Evolutionary conservation across 1,140 invertebrate genomes (phyloP).

Genomic region (Apis florea): DNA sequence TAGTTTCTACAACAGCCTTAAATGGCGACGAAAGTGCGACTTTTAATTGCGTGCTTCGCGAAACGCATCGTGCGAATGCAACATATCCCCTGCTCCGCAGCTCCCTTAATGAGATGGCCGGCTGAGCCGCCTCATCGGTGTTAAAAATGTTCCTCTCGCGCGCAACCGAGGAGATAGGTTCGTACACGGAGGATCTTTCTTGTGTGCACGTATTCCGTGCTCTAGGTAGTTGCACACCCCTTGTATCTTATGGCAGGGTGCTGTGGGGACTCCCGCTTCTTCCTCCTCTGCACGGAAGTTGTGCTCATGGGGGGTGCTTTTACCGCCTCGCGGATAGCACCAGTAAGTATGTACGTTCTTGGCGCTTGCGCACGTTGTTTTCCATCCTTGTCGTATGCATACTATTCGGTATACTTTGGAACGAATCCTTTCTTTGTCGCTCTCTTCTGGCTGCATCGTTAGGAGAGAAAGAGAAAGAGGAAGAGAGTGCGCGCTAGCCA

Average conservation of each 20-base stretch:
- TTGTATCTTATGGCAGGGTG: constrained; percentile 41
- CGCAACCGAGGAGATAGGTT: constrained; percentile 35
- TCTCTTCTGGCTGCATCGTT: constrained; percentile 12
- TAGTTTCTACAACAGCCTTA: constrained; percentile 20
- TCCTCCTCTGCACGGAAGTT: constrained; percentile 63
- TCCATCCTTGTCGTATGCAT: constrained; percentile 29
- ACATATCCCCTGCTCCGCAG: constrained; percentile 18
- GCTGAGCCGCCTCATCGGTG: constrained; percentile 50
- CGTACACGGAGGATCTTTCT: constrained; percentile 36
- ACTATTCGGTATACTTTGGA: neutral
- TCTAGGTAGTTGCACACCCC: constrained; percentile 46
- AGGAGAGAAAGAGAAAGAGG: constrained; percentile 34
- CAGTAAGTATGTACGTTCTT: constrained; percentile 64
- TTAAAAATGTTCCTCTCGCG: constrained; percentile 58
- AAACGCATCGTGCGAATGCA: constrained; percentile 24
- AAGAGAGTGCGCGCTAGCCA: constrained; percentile 37
- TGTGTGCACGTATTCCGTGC: constrained; percentile 50
- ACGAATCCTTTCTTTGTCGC: constrained; percentile 30
- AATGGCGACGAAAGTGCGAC: constrained; percentile 37
- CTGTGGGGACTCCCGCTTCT: constrained; percentile 47
- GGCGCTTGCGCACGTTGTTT: constrained; percentile 62
- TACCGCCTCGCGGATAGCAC: constrained; percentile 65
- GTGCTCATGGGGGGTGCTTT: constrained; percentile 67
- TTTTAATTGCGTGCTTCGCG: constrained; percentile 50
- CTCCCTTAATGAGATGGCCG: constrained; percentile 58